Evolutionary conservation across 2,113 vertebrate genomes (phyloP).

Genomic region (Callospermophilus lateralis): DNA sequence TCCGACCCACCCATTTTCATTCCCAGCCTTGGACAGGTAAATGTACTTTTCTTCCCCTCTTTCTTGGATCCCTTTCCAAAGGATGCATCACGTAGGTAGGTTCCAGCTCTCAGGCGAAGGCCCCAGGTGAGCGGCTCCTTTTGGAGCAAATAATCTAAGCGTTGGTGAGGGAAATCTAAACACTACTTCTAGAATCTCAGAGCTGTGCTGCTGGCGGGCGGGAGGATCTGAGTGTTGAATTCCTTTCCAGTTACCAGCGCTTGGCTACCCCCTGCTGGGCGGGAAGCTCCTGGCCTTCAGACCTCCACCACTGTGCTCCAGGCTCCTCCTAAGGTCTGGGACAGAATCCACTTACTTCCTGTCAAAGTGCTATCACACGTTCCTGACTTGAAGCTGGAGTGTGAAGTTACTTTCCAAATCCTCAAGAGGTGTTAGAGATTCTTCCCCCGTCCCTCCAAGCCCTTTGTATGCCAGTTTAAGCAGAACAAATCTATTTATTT

Average conservation of each 20-base stretch:
- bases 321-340: slow-evolving; percentile 49
- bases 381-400: neutral
- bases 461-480: neutral
- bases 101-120: neutral
- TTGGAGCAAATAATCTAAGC: slow-evolving; percentile 53
- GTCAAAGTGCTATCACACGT: slow-evolving; percentile 46
- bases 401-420: slow-evolving; percentile 52
- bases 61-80: neutral
- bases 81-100: too few relatives aligned
- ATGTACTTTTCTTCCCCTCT: neutral
- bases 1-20: neutral
- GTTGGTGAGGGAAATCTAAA: slow-evolving; percentile 15
- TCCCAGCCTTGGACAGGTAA: neutral
- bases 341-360: slow-evolving; percentile 68
- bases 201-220: neutral
- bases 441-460: neutral
- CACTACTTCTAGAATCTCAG: neutral
- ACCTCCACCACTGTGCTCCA: slow-evolving; percentile 12
- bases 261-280: slow-evolving; percentile 98
- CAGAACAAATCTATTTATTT: slow-evolving; percentile 67
- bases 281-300: slow-evolving; percentile 74
- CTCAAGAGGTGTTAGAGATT: neutral
- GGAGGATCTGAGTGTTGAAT: slow-evolving; percentile 62
- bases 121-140: neutral
- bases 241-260: slow-evolving; percentile 88